Evolutionary conservation across 1,140 invertebrate species (phyloP).

Genomic region (Microplitis mediator): DNA sequence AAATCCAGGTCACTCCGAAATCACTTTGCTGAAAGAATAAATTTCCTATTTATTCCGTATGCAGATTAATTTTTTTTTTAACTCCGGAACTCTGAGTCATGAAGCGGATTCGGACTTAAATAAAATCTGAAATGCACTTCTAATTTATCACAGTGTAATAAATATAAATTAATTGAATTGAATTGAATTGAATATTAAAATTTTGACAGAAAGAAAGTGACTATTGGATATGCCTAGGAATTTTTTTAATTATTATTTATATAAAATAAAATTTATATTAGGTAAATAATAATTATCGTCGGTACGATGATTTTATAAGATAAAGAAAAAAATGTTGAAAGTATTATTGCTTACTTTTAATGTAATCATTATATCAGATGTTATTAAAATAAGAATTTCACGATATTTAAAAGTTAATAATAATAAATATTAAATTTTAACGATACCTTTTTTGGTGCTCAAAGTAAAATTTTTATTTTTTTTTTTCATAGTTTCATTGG

Average conservation of each 20-base stretch:
- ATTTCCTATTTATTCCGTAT: no score
- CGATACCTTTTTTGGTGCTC: conserved; percentile 26
- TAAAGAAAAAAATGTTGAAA: conserved; percentile 53
- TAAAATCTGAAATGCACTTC: no score
- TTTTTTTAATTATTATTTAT: background rate
- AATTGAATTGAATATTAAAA: no score
- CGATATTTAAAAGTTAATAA: conserved; percentile 27
- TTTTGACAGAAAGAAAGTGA: no score
- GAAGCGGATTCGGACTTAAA: no score
- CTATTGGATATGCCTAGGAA: background rate
- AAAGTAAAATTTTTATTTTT: conserved; percentile 10
- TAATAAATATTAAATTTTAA: conserved; percentile 4
- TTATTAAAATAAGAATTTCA: conserved; percentile 37
- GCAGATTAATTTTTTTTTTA: no score
- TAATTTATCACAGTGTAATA: no score
- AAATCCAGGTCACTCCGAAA: no score
- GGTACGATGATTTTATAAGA: background rate
- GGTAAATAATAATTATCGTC: background rate
- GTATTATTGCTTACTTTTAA: conserved; percentile 55
- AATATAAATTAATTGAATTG: no score
- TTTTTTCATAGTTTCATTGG: background rate
- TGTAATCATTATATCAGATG: conserved; percentile 46
- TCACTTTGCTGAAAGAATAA: no score
- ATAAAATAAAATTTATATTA: background rate
- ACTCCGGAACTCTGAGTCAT: no score